Conservation (phyloP, 2,888 invertebrate species). For the Tipula helvola region DNA sequence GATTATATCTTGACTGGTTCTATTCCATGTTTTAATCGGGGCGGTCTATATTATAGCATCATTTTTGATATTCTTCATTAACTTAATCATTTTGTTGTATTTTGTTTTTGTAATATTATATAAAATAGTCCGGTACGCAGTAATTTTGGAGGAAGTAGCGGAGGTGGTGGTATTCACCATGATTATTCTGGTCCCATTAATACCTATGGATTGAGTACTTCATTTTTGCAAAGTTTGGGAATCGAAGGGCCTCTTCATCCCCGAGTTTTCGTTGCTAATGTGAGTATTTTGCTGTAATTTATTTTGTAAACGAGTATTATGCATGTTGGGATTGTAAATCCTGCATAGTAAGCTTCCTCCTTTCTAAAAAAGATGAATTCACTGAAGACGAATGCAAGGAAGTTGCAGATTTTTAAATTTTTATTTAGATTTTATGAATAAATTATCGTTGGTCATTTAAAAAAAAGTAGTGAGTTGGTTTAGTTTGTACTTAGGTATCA, state of each 20-base stretch:
- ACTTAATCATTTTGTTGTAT: neutral
- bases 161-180: slow-evolving; percentile 24
- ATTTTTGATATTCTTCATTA: neutral
- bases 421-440: neutral
- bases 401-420: neutral
- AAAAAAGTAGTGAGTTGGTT: neutral
- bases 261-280: slow-evolving; percentile 95
- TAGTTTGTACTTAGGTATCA: neutral
- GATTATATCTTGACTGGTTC: neutral
- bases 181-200: slow-evolving; percentile 44
- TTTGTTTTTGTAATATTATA: neutral
- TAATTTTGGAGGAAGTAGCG: slow-evolving; percentile 33
- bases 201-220: slow-evolving; percentile 86
- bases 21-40: neutral
- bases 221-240: slow-evolving; percentile 86
- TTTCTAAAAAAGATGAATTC: neutral
- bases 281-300: slow-evolving; percentile 44
- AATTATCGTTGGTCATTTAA: neutral
- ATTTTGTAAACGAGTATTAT: neutral
- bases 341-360: neutral
- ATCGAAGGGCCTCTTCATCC: slow-evolving; percentile 88
- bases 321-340: neutral
- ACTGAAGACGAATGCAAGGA: neutral
- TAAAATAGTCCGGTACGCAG: slow-evolving; percentile 19
- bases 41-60: neutral